phyloP scores from a whole-genome alignment of 2,888 invertebrate species.

The Eristalis tenax region DNA sequence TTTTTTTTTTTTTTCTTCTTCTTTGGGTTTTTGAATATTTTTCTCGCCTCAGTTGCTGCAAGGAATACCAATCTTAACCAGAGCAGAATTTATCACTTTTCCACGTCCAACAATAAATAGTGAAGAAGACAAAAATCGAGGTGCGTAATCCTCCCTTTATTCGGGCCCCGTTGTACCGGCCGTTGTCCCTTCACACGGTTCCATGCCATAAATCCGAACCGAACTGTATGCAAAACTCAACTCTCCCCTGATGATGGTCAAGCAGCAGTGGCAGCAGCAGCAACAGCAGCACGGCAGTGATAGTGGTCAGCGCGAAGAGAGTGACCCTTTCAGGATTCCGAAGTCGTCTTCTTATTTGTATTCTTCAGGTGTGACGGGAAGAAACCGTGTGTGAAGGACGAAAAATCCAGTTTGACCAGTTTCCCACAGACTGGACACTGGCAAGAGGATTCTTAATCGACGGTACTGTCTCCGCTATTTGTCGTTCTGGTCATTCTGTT shows the following conservation, averaged over 20 bases:
- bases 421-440: conserved; percentile 36
- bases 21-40: conserved; percentile 53
- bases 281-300: not conserved
- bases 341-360: conserved; percentile 25
- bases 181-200: conserved; percentile 68
- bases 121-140: conserved; percentile 56
- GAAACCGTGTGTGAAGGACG: conserved; percentile 28
- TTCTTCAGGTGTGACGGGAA: not conserved
- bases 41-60: conserved; percentile 65
- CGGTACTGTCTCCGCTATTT: conserved; percentile 59
- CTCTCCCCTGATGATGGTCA: conserved; percentile 35
- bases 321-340: conserved; percentile 37
- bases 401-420: conserved; percentile 60
- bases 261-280: not conserved
- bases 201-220: conserved; percentile 61
- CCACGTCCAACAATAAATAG: conserved; percentile 61
- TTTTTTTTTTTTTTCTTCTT: too few relatives aligned
- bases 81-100: conserved; percentile 68
- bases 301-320: conserved; percentile 45
- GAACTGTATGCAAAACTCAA: conserved; percentile 62
- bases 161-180: not conserved
- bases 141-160: conserved; percentile 70
- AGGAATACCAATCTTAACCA: conserved; percentile 48
- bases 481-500: conserved; percentile 71
- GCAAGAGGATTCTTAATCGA: conserved; percentile 56